Evolutionary conservation across 2,888 invertebrate species (phyloP), one percentile per base, ranked within the genome.

Genomic region (Drosophila cognata): DNA sequence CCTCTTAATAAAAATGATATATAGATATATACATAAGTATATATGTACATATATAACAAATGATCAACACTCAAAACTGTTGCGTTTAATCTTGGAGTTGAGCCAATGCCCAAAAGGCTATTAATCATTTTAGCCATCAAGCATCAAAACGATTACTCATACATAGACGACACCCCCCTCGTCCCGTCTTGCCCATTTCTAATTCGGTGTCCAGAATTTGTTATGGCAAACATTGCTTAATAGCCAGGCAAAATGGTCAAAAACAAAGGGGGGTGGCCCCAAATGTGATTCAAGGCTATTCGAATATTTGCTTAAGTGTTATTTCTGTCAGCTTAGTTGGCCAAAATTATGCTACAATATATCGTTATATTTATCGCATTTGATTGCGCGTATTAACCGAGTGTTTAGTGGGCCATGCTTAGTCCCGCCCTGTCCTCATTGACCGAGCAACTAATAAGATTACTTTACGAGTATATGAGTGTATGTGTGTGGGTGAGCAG

Each of bases 321-420:
- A 91, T 90, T 88, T 82, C 82, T 88, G 86, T 88, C 85, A 86
- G 90, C 88, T 91, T 90, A 89, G 90, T 71, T 81, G 75, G 74
- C 75, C 58, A 50, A 82, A 91, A 88, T 89, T 82, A 88, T 86
- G 90, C 81, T 77, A 79, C 85, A 85, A 89, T 85, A 89, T 82
- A 85, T 82, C 76, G 76, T 79, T 81, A 85, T 82, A 88, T 82
- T 88, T 88, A 89, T 83, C 89, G 78, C 88, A 87, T 88, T 90
- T 84, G 82, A 84, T 87, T 82, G 89, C 88, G 83, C 82, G 82
- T 89, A 89, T 86, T 86, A 90, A 84, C 89, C 72, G 76, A 67
- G 55, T 73, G 77, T 88, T 84, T 77, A 77, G 84, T 81, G 87
- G 71, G 84, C 78, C 88, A 53, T 57, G 71, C 46, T 29, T 8